Evolutionary conservation across 2,797 vertebrate genomes (phyloP).

Genomic region (Oreochromis mossambicus): DNA sequence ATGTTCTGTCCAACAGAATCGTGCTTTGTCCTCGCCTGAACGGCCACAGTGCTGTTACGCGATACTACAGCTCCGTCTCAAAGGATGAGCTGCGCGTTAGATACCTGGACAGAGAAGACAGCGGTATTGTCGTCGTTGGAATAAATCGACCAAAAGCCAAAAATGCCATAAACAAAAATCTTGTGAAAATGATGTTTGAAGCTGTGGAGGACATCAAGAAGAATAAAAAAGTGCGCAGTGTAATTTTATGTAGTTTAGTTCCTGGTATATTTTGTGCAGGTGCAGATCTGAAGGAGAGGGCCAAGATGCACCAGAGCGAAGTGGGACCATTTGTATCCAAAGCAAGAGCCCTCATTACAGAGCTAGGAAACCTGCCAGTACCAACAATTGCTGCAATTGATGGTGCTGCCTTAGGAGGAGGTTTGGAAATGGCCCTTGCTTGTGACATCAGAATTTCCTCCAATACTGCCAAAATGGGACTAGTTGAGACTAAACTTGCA

Average conservation of each 20-base stretch:
- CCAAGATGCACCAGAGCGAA: slow-evolving; percentile 94
- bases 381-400: slow-evolving; percentile 95
- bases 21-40: neutral
- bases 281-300: slow-evolving; percentile 95
- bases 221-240: slow-evolving; percentile 89
- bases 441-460: slow-evolving; percentile 94
- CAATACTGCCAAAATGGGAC: slow-evolving; percentile 90
- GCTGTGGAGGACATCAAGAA: slow-evolving; percentile 88
- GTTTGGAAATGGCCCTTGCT: slow-evolving; percentile 92
- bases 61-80: slow-evolving; percentile 80
- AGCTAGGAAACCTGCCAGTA: slow-evolving; percentile 90
- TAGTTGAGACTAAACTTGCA: slow-evolving; percentile 93
- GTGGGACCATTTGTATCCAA: slow-evolving; percentile 94
- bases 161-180: slow-evolving; percentile 93
- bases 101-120: slow-evolving; percentile 87
- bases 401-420: slow-evolving; percentile 91
- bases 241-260: slow-evolving; percentile 91
- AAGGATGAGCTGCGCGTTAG: slow-evolving; percentile 85
- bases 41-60: neutral
- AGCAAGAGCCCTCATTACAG: slow-evolving; percentile 89
- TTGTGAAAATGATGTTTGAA: slow-evolving; percentile 91
- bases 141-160: slow-evolving; percentile 92
- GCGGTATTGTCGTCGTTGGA: slow-evolving; percentile 90
- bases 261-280: slow-evolving; percentile 96
- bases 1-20: neutral